Conservation (phyloP, 2,888 invertebrate genomes). For the Cosmia trapezina region DNA sequence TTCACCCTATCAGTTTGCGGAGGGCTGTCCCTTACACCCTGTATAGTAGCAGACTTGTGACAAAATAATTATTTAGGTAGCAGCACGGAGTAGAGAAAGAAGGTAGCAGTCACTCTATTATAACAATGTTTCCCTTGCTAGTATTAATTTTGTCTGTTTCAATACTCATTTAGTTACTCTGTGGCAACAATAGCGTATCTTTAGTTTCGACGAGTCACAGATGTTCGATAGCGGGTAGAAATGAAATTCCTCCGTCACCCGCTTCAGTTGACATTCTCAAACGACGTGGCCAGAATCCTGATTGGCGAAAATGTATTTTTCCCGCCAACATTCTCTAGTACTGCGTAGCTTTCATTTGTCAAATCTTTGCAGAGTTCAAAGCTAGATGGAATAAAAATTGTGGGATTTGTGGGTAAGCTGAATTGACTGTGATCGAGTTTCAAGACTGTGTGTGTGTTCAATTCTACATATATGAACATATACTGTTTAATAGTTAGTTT, state of each 20-base stretch:
- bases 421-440: conserved; percentile 35
- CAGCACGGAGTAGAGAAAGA: no score
- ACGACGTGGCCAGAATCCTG: conserved; percentile 59
- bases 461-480: no score
- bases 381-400: conserved; percentile 42
- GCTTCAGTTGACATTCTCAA: conserved; percentile 60
- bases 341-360: conserved; percentile 54
- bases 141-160: no score
- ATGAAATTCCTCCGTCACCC: conserved; percentile 65
- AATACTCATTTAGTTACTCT: conserved; percentile 15
- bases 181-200: conserved; percentile 43
- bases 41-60: no score
- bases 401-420: conserved; percentile 5
- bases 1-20: no score
- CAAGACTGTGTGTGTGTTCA: background rate
- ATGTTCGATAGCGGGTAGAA: conserved; percentile 67
- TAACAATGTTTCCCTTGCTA: no score
- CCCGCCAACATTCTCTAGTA: conserved; percentile 28
- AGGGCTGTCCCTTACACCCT: no score
- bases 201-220: conserved; percentile 62
- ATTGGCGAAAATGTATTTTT: conserved; percentile 62
- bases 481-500: no score
- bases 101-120: no score
- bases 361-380: conserved; percentile 48
- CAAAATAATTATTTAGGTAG: no score